Percentiles rank a stretch among this genome's conserved stretches.
These are phyloP conservation scores for Proteles cristata DNA, from an alignment of 2,113 vertebrate species.

Conservation along the genomic window DNA sequence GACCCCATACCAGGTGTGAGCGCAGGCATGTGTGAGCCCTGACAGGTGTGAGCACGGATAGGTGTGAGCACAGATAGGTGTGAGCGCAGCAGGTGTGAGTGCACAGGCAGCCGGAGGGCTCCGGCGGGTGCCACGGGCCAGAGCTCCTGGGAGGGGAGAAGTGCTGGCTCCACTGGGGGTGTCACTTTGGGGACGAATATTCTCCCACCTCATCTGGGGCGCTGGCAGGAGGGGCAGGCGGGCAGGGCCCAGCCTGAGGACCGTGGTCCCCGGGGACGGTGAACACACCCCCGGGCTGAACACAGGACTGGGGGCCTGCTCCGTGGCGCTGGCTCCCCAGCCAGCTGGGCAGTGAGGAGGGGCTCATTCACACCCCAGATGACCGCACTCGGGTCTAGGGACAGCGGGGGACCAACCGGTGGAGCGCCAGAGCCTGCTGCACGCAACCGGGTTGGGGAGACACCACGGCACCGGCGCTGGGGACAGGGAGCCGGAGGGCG, in stretches of 20 bases:
- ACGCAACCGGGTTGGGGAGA: not conserved
- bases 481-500: not conserved
- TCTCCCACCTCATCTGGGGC: not conserved
- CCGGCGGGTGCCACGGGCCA: not conserved
- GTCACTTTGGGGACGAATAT: not conserved
- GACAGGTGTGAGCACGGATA: too few species aligned
- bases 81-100: too few species aligned
- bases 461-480: rapidly evolving
- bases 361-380: too few species aligned
- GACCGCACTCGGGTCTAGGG: not conserved
- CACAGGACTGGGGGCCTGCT: not conserved
- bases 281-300: too few species aligned
- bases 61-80: not conserved
- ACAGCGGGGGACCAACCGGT: rapidly evolving
- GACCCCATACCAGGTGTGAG: too few species aligned
- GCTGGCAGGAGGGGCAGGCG: not conserved
- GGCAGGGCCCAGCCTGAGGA: not conserved
- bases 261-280: not conserved
- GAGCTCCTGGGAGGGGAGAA: too few species aligned
- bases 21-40: too few species aligned
- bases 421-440: rapidly evolving
- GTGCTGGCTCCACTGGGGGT: not conserved
- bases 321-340: not conserved
- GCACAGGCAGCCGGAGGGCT: not conserved
- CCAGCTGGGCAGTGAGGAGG: not conserved